Conservation (phyloP, 2,888 invertebrate genomes). For the Orthosia cruda region DNA sequence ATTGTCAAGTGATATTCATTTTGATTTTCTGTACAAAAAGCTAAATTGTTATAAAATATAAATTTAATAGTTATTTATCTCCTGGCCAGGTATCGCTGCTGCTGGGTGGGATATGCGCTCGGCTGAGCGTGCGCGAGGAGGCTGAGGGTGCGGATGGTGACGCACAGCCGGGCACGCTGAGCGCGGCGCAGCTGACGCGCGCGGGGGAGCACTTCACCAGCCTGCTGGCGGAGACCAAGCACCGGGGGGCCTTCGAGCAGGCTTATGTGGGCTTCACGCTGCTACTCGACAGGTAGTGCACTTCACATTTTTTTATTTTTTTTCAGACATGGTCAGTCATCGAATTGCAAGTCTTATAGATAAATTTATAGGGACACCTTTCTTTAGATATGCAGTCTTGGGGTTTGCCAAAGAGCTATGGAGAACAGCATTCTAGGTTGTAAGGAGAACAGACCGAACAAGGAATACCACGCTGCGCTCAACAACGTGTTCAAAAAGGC, state of each 20-base stretch:
- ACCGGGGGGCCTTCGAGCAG: slow-evolving; percentile 99
- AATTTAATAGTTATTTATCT: too few relatives aligned
- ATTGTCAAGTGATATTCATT: too few relatives aligned
- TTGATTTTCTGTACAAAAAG: too few relatives aligned
- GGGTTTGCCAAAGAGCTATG: too few relatives aligned
- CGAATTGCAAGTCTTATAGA: too few relatives aligned
- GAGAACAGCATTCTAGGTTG: too few relatives aligned
- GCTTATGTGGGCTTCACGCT: slow-evolving; percentile 97
- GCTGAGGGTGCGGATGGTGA: slow-evolving; percentile 51
- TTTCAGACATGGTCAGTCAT: background rate
- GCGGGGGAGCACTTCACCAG: slow-evolving; percentile 94
- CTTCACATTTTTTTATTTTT: background rate
- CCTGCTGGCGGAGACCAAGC: slow-evolving; percentile 95
- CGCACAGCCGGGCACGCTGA: slow-evolving; percentile 77
- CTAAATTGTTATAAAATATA: too few relatives aligned
- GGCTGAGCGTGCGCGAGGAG: slow-evolving; percentile 85
- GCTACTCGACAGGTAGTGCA: slow-evolving; percentile 92
- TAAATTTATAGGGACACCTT: too few relatives aligned
- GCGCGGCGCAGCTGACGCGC: slow-evolving; percentile 86
- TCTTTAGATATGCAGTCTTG: too few relatives aligned
- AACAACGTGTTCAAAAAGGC: too few relatives aligned
- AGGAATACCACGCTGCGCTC: too few relatives aligned
- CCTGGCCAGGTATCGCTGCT: slow-evolving; percentile 91
- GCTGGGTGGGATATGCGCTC: slow-evolving; percentile 93
- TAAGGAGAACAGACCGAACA: too few relatives aligned